Percentiles rank a stretch among this genome's conserved stretches.
Evolutionary conservation across 2,888 invertebrate genomes (phyloP).

Genomic region (Mythimna ferrago): DNA sequence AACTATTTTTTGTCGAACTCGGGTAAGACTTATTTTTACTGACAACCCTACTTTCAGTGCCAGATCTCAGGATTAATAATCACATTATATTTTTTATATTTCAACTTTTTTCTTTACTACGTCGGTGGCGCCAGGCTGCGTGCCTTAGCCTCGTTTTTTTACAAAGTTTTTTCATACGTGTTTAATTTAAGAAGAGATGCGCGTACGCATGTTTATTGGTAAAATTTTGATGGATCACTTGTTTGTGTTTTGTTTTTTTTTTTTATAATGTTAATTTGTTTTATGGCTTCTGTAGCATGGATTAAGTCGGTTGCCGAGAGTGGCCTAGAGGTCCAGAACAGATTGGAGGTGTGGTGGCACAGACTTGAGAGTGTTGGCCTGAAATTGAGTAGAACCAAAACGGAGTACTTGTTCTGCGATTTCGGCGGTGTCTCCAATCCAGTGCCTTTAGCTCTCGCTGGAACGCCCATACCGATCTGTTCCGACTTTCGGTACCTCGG

Average conservation of each 20-base stretch:
- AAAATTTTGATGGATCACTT: slow-evolving; percentile 61
- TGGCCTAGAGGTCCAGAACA: no score
- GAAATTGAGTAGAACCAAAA: no score
- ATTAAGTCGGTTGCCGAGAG: no score
- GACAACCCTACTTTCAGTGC: slow-evolving; percentile 64
- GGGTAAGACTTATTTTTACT: neutral
- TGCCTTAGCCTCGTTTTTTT: slow-evolving; percentile 63
- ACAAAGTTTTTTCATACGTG: slow-evolving; percentile 66
- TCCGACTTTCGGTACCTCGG: no score
- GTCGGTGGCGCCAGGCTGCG: slow-evolving; percentile 80
- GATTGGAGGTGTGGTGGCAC: no score
- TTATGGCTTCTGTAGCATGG: slow-evolving; percentile 27
- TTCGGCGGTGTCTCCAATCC: no score
- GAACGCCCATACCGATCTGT: no score
- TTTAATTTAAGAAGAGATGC: slow-evolving; percentile 71
- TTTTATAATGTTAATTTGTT: slow-evolving; percentile 25
- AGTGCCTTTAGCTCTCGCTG: no score
- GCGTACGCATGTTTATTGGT: slow-evolving; percentile 55
- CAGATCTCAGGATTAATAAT: slow-evolving; percentile 81
- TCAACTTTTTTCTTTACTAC: slow-evolving; percentile 72
- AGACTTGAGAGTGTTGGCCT: no score
- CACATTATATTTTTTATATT: slow-evolving; percentile 76
- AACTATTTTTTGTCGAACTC: neutral
- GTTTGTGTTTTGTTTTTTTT: slow-evolving; percentile 39
- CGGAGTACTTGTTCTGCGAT: no score